phyloP scores from a whole-genome alignment of 2,797 vertebrate genomes.

The Sebastiscus tertius region DNA sequence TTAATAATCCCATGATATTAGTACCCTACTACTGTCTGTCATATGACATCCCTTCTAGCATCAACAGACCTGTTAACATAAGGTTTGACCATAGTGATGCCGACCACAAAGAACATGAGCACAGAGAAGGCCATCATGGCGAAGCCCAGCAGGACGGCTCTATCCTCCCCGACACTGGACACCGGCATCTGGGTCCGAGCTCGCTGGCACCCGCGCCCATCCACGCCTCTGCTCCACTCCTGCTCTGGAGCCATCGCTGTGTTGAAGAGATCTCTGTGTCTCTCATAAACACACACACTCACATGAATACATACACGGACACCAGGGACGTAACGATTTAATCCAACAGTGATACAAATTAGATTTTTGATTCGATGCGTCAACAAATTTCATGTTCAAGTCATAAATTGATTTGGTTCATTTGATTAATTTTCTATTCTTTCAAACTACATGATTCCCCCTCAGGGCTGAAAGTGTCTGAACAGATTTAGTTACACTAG shows the following conservation, averaged over 20 bases:
- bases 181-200: constrained; percentile 60
- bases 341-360: not conserved
- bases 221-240: constrained; percentile 42
- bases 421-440: not conserved
- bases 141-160: constrained; percentile 85
- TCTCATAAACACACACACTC: constrained; percentile 6
- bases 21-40: not conserved
- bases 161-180: constrained; percentile 86
- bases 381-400: not conserved
- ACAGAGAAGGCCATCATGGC: constrained; percentile 87
- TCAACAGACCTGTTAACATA: constrained; percentile 74
- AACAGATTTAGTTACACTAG: not conserved
- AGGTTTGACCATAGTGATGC: constrained; percentile 83
- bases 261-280: constrained; percentile 72
- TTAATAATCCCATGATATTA: not conserved
- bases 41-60: no score
- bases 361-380: not conserved
- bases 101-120: constrained; percentile 89
- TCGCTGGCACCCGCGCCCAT: constrained; percentile 44
- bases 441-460: not conserved
- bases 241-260: constrained; percentile 48
- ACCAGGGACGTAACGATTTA: not conserved
- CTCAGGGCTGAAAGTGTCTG: not conserved
- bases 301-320: not conserved
- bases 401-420: not conserved